Evolutionary conservation across 2,888 invertebrate species (phyloP).

Genomic region (Dione juno): DNA sequence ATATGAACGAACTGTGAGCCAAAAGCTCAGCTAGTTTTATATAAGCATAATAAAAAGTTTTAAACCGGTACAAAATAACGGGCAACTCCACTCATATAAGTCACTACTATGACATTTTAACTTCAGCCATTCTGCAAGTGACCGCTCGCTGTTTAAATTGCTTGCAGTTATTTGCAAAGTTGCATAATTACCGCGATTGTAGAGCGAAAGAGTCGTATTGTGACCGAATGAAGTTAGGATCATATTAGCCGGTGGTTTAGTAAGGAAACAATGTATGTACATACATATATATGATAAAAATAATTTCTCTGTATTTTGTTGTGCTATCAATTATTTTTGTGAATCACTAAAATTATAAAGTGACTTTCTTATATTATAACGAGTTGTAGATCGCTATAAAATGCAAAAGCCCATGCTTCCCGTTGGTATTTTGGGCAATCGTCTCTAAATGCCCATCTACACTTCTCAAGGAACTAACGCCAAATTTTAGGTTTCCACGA

Average conservation of each 20-base stretch:
- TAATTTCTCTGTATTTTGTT: no score
- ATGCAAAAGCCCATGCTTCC: no score
- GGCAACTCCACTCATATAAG: conserved; percentile 11
- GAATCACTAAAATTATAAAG: no score
- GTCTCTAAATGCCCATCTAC: no score
- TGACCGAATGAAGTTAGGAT: conserved; percentile 3
- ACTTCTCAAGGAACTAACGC: no score
- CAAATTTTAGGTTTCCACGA: no score
- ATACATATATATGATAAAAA: no score
- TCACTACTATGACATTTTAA: conserved; percentile 26
- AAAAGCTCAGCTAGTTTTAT: background rate
- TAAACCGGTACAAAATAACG: background rate
- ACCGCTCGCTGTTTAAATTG: conserved; percentile 30
- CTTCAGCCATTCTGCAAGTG: conserved; percentile 28
- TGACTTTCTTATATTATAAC: conserved; percentile 4
- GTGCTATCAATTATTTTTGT: no score
- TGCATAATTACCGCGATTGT: conserved; percentile 31
- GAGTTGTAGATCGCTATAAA: background rate
- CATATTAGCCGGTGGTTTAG: conserved; percentile 1
- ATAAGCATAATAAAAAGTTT: background rate
- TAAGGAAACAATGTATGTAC: background rate
- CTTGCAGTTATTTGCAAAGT: conserved; percentile 29
- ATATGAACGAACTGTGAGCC: no score
- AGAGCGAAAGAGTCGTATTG: background rate
- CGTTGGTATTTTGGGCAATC: no score